A percentile compares a stretch with the other conserved stretches of the same genome.
Evolutionary conservation across 1,140 invertebrate genomes (phyloP).

Genomic region (Yoshiicerus persimilis): DNA sequence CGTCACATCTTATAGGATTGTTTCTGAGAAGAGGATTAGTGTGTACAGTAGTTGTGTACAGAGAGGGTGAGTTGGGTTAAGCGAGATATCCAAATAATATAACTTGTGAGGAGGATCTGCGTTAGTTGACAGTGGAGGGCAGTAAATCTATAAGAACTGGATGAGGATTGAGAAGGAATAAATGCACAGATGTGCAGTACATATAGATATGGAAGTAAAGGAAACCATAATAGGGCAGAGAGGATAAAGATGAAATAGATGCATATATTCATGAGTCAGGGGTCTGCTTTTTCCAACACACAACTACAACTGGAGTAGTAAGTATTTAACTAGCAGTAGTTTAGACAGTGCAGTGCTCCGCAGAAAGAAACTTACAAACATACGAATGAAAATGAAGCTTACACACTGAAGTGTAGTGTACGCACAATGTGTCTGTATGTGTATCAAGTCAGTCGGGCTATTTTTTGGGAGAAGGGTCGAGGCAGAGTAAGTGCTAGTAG

Average conservation of each 20-base stretch:
- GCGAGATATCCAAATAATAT: background rate
- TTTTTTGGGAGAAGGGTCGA: constrained; percentile 11
- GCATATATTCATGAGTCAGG: background rate
- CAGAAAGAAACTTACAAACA: too few relatives aligned
- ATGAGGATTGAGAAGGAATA: background rate
- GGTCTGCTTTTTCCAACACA: background rate
- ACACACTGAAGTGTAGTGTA: background rate
- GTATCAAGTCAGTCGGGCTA: background rate
- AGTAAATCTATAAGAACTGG: background rate
- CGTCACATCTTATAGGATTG: too few relatives aligned
- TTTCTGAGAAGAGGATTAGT: background rate
- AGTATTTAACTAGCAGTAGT: background rate
- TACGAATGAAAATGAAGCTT: too few relatives aligned
- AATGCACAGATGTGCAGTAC: background rate
- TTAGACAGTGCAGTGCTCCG: too few relatives aligned
- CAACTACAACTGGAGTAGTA: background rate
- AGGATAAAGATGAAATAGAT: constrained; percentile 20
- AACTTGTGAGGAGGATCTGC: background rate
- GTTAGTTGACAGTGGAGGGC: background rate
- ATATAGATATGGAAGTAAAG: background rate
- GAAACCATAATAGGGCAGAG: background rate
- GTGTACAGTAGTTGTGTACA: background rate
- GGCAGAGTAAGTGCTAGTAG: background rate
- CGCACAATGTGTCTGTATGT: background rate
- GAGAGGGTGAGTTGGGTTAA: background rate